Evolutionary conservation across 2,888 invertebrate genomes (phyloP).

Genomic region (Rutpela maculata): DNA sequence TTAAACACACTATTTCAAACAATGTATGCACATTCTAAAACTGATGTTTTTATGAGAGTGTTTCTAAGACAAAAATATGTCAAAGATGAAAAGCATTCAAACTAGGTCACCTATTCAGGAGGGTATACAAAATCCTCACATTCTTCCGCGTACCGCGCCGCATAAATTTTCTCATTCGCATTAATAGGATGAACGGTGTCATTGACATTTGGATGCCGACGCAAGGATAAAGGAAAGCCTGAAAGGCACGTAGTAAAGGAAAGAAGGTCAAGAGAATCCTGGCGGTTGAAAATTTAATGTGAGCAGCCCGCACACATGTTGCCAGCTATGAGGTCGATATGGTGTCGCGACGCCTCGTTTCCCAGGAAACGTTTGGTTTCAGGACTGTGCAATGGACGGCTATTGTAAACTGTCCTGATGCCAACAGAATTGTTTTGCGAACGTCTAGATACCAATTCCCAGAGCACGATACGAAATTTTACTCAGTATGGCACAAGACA

Average conservation of each 20-base stretch:
- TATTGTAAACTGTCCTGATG: background rate
- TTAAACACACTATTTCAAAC: too few species aligned
- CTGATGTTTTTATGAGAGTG: background rate
- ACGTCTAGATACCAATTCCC: too few species aligned
- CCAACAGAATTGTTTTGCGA: background rate
- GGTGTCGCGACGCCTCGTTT: slow-evolving; percentile 54
- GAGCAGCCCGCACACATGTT: slow-evolving; percentile 41
- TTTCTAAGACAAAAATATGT: background rate
- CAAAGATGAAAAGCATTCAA: background rate
- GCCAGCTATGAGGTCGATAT: slow-evolving; percentile 51
- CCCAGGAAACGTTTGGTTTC: slow-evolving; percentile 50
- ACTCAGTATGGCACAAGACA: too few species aligned
- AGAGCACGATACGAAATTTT: too few species aligned
- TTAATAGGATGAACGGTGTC: slow-evolving; percentile 23
- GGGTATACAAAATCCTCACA: background rate
- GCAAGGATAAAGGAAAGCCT: slow-evolving; percentile 21
- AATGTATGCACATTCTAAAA: too few species aligned
- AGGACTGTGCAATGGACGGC: background rate
- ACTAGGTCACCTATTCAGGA: background rate
- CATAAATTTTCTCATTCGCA: slow-evolving; percentile 9
- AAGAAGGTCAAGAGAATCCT: slow-evolving; percentile 30
- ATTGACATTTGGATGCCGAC: slow-evolving; percentile 25
- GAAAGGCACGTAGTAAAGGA: slow-evolving; percentile 19
- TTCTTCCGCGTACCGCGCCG: slow-evolving; percentile 10
- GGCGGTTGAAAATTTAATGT: slow-evolving; percentile 25